phyloP scores from a whole-genome alignment of 2,888 invertebrate species.

The Meteorus colon region DNA sequence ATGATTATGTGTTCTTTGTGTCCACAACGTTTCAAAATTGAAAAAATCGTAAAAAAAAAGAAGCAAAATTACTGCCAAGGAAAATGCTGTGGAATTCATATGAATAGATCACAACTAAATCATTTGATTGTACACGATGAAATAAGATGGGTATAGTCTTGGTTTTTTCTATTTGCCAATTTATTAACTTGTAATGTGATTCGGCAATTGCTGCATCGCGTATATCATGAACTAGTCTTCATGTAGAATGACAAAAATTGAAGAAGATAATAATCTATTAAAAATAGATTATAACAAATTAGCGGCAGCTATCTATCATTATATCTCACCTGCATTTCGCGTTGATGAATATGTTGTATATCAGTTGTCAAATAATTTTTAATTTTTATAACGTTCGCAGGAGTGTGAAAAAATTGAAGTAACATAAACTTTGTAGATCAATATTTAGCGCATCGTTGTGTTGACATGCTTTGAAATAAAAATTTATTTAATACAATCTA shows the following conservation, averaged over 20 bases:
- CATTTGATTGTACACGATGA: conserved; percentile 46
- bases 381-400: conserved; percentile 21
- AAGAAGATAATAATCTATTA: conserved; percentile 40
- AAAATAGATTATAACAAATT: conserved; percentile 43
- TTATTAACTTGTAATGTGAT: conserved; percentile 8
- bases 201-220: conserved; percentile 58
- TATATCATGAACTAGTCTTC: conserved; percentile 68
- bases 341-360: background rate
- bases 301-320: conserved; percentile 43
- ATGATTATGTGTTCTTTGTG: background rate
- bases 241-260: conserved; percentile 56
- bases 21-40: background rate
- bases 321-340: background rate
- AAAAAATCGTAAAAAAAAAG: conserved; percentile 35
- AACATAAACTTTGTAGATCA: conserved; percentile 63
- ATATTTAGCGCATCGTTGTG: conserved; percentile 66
- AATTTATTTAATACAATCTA: conserved; percentile 63
- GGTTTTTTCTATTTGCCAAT: conserved; percentile 6
- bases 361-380: conserved; percentile 33
- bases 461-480: conserved; percentile 67
- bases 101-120: conserved; percentile 57
- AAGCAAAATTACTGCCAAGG: conserved; percentile 70
- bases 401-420: conserved; percentile 44
- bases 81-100: conserved; percentile 66
- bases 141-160: conserved; percentile 1